These are phyloP conservation scores for Spilosoma lubricipeda DNA, from an alignment of 2,888 invertebrate genomes.

Conservation along the genomic window DNA sequence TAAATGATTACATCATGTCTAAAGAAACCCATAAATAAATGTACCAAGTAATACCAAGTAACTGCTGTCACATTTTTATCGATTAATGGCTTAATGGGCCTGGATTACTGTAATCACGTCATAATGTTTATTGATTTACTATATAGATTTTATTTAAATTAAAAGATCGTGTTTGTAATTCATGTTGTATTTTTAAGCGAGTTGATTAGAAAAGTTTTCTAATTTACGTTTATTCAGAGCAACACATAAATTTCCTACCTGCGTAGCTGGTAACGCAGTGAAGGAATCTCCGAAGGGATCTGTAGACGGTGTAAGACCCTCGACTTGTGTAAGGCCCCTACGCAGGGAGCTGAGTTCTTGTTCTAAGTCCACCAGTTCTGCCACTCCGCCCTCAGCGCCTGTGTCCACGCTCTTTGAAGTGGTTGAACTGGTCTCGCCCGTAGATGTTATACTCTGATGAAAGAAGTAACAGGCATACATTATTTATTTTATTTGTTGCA, in stretches of 20 bases:
- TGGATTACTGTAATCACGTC: too few relatives aligned
- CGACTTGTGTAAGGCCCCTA: conserved; percentile 95
- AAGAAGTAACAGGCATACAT: conserved; percentile 16
- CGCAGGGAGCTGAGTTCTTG: conserved; percentile 94
- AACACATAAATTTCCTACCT: conserved; percentile 55
- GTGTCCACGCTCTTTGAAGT: conserved; percentile 61
- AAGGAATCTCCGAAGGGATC: conserved; percentile 83
- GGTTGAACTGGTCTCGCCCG: conserved; percentile 60
- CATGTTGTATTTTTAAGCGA: not conserved
- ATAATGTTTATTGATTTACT: too few relatives aligned
- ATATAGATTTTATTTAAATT: too few relatives aligned
- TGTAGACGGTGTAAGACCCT: conserved; percentile 91
- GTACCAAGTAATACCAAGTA: too few relatives aligned
- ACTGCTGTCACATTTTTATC: too few relatives aligned
- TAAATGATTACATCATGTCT: too few relatives aligned
- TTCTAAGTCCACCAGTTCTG: conserved; percentile 95
- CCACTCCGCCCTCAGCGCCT: conserved; percentile 88
- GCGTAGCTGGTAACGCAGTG: conserved; percentile 63
- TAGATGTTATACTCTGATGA: conserved; percentile 64
- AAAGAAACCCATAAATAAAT: not conserved
- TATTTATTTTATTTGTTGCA: not conserved
- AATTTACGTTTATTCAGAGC: not conserved
- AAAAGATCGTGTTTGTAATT: not conserved
- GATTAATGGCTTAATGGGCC: too few relatives aligned
- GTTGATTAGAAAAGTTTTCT: not conserved